Percentiles rank a stretch among this genome's conserved stretches.
Conservation (phyloP, 2,888 invertebrate genomes). For the Serripes groenlandicus region DNA sequence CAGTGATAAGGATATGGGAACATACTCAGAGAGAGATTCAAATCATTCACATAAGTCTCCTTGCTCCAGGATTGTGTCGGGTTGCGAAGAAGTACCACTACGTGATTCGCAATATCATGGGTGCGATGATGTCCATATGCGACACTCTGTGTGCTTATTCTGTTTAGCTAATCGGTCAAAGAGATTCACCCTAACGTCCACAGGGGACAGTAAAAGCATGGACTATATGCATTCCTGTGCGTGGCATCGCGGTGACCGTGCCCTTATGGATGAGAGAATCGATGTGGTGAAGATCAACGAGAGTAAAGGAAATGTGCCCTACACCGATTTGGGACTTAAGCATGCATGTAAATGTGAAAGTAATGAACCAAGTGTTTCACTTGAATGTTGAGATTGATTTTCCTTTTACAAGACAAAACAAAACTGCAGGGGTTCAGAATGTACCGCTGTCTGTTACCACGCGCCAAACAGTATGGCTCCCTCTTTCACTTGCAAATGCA, state of each 20-base stretch:
- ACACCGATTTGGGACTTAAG: constrained; percentile 6
- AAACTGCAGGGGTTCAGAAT: no score
- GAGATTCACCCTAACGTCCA: constrained; percentile 9
- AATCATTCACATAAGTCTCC: neutral
- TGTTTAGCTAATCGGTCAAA: constrained; percentile 51
- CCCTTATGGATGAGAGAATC: neutral
- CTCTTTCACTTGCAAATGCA: no score
- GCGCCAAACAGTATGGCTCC: no score
- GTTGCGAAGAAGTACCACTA: constrained; percentile 9
- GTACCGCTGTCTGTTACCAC: no score
- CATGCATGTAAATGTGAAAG: constrained; percentile 9
- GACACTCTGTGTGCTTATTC: constrained; percentile 52
- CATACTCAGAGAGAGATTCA: neutral
- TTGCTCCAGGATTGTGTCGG: neutral
- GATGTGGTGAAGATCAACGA: neutral
- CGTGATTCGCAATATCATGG: neutral
- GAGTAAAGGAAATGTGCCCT: constrained; percentile 4
- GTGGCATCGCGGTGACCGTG: neutral
- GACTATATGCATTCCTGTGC: neutral
- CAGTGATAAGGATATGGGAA: neutral
- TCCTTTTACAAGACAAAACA: no score
- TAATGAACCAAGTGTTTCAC: constrained; percentile 6
- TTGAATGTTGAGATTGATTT: no score
- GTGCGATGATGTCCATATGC: neutral
- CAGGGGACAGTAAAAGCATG: constrained; percentile 15